Conservation (phyloP, 2,888 invertebrate genomes). For the Euphydryas editha region DNA sequence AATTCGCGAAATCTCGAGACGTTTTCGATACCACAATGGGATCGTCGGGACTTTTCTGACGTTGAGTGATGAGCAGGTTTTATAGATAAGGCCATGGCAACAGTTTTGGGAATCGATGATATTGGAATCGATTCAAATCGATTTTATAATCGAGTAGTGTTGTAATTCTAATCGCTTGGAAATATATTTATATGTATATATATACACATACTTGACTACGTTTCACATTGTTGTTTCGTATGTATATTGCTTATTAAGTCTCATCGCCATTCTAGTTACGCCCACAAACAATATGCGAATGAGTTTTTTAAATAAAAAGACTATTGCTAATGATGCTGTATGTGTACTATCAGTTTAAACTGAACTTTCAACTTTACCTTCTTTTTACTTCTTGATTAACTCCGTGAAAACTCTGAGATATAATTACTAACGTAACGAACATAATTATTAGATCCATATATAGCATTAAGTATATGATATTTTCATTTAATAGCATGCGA, state of each 20-base stretch:
- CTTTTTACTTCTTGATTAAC: not conserved
- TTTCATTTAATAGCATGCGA: too few relatives aligned
- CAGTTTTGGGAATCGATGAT: conserved; percentile 34
- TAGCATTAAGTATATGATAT: too few relatives aligned
- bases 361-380: not conserved
- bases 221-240: conserved; percentile 7
- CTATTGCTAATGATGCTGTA: conserved; percentile 5
- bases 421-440: not conserved
- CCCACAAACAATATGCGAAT: conserved; percentile 27
- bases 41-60: conserved; percentile 58
- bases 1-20: conserved; percentile 70
- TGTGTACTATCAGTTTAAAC: not conserved
- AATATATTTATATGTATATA: too few relatives aligned
- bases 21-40: conserved; percentile 70
- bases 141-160: conserved; percentile 22
- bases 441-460: not conserved
- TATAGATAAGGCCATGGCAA: conserved; percentile 48
- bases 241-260: conserved; percentile 26
- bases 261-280: conserved; percentile 32
- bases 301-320: conserved; percentile 7
- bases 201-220: not conserved
- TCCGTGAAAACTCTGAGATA: not conserved
- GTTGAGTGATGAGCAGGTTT: conserved; percentile 64
- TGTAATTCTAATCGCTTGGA: not conserved
- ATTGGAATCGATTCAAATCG: conserved; percentile 17